phyloP scores from a whole-genome alignment of 2,797 vertebrate genomes.

The Sebastes hubbsi region DNA sequence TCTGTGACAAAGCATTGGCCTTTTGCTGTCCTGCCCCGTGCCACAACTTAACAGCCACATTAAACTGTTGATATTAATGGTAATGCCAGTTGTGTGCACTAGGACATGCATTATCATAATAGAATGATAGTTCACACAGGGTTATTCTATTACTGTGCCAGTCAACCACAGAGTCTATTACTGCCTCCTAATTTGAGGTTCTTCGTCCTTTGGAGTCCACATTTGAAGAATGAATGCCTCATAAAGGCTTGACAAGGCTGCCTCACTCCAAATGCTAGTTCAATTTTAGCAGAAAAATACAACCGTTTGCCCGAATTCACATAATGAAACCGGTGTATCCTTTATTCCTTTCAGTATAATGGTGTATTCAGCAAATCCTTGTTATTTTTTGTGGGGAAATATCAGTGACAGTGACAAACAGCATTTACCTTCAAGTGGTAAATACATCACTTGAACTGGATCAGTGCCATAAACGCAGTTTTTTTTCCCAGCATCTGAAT shows the following conservation, averaged over 20 bases:
- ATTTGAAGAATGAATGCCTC: background rate
- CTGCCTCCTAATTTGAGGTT: background rate
- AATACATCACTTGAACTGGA: background rate
- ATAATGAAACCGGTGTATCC: background rate
- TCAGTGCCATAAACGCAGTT: background rate
- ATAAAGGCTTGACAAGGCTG: background rate
- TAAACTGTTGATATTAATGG: conserved; percentile 10
- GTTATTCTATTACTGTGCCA: background rate
- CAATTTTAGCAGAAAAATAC: background rate
- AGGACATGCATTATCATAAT: conserved; percentile 1
- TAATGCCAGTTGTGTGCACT: background rate
- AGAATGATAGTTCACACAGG: conserved; percentile 1
- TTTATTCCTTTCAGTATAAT: background rate
- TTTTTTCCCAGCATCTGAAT: background rate
- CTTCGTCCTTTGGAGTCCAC: background rate
- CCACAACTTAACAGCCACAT: background rate
- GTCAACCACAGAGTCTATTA: background rate
- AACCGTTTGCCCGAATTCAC: background rate
- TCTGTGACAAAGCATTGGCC: background rate
- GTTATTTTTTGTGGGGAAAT: background rate
- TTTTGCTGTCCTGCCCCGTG: background rate
- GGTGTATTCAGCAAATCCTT: background rate
- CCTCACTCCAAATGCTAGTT: background rate
- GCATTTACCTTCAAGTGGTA: background rate
- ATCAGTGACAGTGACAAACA: background rate